Evolutionary conservation across 2,888 invertebrate species (phyloP), one percentile per base, ranked within the genome.

Genomic region (Sphaerophoria rueppellii): DNA sequence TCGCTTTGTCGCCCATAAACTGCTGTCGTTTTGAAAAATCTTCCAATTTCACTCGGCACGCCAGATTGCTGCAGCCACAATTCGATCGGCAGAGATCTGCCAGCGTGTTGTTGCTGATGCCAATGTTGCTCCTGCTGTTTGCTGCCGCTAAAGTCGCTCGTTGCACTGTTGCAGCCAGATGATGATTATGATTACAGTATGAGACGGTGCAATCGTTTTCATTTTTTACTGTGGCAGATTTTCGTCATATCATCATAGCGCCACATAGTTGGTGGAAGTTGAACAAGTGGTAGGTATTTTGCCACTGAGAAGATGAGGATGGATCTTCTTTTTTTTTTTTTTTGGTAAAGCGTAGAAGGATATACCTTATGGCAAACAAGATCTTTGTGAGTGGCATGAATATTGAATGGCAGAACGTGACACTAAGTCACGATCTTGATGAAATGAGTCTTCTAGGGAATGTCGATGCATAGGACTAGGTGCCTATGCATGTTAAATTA

Each of bases 381-480:
- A 63, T 74, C 54, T 67, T 65, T 77, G 61, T 65, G 71, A 72
- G 60, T 71, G 75, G 60, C 69, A 69, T 73, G 76, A 60, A 85
- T 85, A 85, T 85, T 89, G 89, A 89, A 88, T 88, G 88, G 88
- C 88, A 80, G 88, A 89, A 88, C 89, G 89, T 89, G 89, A 89
- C 89, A 88, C 81, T 75, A 82, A 89, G 89, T 89, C 89, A 89
- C 89, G 89, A 89, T 87, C 88, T 88, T 88, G 89, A 89, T 89
- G 89, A 88, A 89, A 89, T 88, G 79, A 85, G 75, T 83, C 70
- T 73, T 46, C 37, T 24, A 24, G 24, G 24, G 9, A 4, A 24
- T 11, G 6, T 50, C 5, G 24, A 2, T 24, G 24, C 24, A 24
- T 24, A 24, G 24, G 24, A 24, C 24, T 24, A 24, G 24, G 24